Conservation (phyloP, 2,888 invertebrate genomes). For the Ganaspis brasiliensis region DNA sequence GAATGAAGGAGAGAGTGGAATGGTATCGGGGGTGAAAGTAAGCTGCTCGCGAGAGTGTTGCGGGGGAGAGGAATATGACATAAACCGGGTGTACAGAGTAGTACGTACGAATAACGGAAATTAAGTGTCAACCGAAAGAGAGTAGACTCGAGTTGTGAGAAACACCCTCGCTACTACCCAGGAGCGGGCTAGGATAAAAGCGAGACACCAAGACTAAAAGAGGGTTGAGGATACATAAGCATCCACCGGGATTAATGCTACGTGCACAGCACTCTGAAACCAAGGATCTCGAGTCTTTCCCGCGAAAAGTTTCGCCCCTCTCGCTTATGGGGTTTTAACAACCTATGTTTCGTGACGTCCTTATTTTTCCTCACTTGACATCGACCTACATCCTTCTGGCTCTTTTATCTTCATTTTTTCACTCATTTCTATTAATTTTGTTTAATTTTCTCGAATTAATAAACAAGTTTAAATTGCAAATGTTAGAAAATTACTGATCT, state of each 20-base stretch:
- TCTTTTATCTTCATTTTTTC: slow-evolving; percentile 33
- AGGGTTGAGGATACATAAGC: slow-evolving; percentile 67
- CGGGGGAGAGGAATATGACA: slow-evolving; percentile 67
- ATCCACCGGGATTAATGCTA: slow-evolving; percentile 75
- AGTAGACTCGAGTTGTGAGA: slow-evolving; percentile 64
- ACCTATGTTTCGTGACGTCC: slow-evolving; percentile 46
- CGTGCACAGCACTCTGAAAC: slow-evolving; percentile 77
- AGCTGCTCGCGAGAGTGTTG: slow-evolving; percentile 58
- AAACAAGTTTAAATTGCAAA: too few species aligned
- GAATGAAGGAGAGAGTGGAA: slow-evolving; percentile 69
- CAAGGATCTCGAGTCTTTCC: slow-evolving; percentile 46
- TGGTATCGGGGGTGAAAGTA: slow-evolving; percentile 61
- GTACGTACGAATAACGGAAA: slow-evolving; percentile 80
- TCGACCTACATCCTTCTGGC: slow-evolving; percentile 45
- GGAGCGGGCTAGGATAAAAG: slow-evolving; percentile 41
- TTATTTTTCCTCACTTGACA: slow-evolving; percentile 47
- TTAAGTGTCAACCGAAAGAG: slow-evolving; percentile 80
- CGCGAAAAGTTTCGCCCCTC: slow-evolving; percentile 44
- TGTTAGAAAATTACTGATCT: too few species aligned
- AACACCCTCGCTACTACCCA: slow-evolving; percentile 58
- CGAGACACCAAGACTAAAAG: slow-evolving; percentile 52
- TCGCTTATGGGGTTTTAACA: slow-evolving; percentile 58
- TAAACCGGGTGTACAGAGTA: slow-evolving; percentile 73
- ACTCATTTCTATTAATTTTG: too few species aligned
- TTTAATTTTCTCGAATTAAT: too few species aligned